phyloP scores from a whole-genome alignment of 2,888 invertebrate species.

The Temnothorax rugatulus region DNA sequence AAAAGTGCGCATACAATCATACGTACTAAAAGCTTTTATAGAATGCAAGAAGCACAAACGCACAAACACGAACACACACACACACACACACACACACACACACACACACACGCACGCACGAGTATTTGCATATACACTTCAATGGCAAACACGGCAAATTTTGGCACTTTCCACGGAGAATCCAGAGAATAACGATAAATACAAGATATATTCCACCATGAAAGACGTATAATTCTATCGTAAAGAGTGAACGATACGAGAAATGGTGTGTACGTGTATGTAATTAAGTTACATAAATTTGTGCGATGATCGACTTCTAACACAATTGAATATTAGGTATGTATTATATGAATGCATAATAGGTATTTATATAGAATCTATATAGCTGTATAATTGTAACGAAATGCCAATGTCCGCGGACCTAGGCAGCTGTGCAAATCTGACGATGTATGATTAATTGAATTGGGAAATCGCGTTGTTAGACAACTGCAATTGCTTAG shows the following conservation, averaged over 20 bases:
- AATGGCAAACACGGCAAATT: conserved; percentile 8
- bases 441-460: conserved; percentile 74
- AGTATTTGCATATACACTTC: conserved; percentile 21
- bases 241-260: conserved; percentile 68
- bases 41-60: conserved; percentile 43
- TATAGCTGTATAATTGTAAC: conserved; percentile 86
- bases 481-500: conserved; percentile 78
- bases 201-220: conserved; percentile 58
- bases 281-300: conserved; percentile 80
- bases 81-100: conserved; percentile 25
- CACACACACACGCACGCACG: neutral
- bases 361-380: conserved; percentile 86
- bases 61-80: conserved; percentile 27
- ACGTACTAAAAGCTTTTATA: conserved; percentile 51
- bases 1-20: conserved; percentile 67
- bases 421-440: conserved; percentile 78
- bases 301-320: conserved; percentile 83
- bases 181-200: conserved; percentile 27
- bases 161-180: conserved; percentile 9
- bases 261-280: conserved; percentile 76
- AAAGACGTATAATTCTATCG: conserved; percentile 60
- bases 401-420: conserved; percentile 85
- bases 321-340: conserved; percentile 85
- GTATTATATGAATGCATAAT: conserved; percentile 86
- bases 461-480: conserved; percentile 73